Evolutionary conservation across 1,140 invertebrate species (phyloP).

Genomic region (Drosophila pandora): DNA sequence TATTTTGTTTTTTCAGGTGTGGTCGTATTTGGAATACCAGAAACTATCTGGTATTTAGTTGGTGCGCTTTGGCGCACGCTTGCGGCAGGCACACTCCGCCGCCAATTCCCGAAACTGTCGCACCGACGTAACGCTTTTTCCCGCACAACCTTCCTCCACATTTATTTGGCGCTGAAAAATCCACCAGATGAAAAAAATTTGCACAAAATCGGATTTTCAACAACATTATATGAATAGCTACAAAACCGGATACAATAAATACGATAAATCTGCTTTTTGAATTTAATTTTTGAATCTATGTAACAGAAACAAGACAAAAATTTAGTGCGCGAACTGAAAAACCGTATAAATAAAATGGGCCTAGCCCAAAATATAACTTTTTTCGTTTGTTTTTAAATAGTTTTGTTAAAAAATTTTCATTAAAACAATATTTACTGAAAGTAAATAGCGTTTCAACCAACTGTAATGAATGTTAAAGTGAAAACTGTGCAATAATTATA

Average conservation of each 20-base stretch:
- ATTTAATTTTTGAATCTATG: slow-evolving; percentile 23
- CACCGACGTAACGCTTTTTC: slow-evolving; percentile 64
- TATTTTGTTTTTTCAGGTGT: not conserved
- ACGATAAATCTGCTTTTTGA: not conserved
- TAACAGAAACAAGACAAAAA: slow-evolving; percentile 43
- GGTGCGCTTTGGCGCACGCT: not conserved
- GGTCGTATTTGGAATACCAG: not conserved
- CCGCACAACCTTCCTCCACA: slow-evolving; percentile 68
- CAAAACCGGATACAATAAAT: slow-evolving; percentile 10
- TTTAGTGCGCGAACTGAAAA: slow-evolving; percentile 36
- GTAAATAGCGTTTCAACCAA: slow-evolving; percentile 24
- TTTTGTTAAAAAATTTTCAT: slow-evolving; percentile 33
- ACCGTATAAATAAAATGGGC: slow-evolving; percentile 57
- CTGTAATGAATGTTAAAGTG: slow-evolving; percentile 38
- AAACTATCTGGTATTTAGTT: not conserved
- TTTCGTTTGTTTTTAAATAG: slow-evolving; percentile 57
- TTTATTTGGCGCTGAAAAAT: slow-evolving; percentile 65
- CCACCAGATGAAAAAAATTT: slow-evolving; percentile 15
- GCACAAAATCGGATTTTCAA: slow-evolving; percentile 16
- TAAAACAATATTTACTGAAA: slow-evolving; percentile 29
- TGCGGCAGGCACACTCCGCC: slow-evolving; percentile 42
- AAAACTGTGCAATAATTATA: slow-evolving; percentile 75
- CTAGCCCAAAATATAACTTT: slow-evolving; percentile 67
- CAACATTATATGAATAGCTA: slow-evolving; percentile 6
- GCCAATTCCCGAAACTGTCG: slow-evolving; percentile 54